Conservation (phyloP, 2,113 vertebrate genomes). For the Oryzias javanicus region DNA sequence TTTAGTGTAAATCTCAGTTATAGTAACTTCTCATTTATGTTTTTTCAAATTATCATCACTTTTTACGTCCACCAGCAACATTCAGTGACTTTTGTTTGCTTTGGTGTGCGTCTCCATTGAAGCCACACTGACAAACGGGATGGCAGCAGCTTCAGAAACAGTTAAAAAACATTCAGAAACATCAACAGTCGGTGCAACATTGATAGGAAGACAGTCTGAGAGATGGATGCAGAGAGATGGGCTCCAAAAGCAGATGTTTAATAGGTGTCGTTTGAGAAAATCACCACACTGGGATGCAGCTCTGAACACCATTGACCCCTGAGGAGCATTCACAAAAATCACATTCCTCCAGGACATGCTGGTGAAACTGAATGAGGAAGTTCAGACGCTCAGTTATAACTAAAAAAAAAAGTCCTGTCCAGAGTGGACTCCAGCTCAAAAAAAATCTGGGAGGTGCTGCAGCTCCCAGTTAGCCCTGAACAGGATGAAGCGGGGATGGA, state of each 20-base stretch:
- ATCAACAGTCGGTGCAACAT: constrained; percentile 64
- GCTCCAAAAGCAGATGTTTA: constrained; percentile 35
- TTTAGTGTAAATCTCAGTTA: constrained; percentile 1
- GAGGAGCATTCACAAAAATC: constrained; percentile 37
- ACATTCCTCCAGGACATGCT: constrained; percentile 62
- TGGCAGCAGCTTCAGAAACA: constrained; percentile 70
- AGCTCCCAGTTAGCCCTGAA: no score
- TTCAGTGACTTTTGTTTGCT: neutral
- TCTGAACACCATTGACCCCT: constrained; percentile 41
- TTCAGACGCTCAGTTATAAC: neutral
- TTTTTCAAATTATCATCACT: neutral
- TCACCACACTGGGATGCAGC: constrained; percentile 55
- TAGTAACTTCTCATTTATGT: neutral
- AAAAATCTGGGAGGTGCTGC: no score
- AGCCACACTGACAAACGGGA: constrained; percentile 79
- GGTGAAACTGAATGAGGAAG: constrained; percentile 9
- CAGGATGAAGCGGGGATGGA: no score
- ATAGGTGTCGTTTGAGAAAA: constrained; percentile 36
- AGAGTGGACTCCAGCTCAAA: no score
- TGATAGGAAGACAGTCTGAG: constrained; percentile 57
- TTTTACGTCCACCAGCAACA: neutral
- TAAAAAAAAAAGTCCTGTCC: no score
- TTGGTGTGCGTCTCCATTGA: constrained; percentile 72
- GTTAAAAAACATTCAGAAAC: constrained; percentile 69
- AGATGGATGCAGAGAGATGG: constrained; percentile 69